A percentile compares a stretch with the other conserved stretches of the same genome.
Conservation (phyloP, 2,888 invertebrate genomes). For the Macaria notata region DNA sequence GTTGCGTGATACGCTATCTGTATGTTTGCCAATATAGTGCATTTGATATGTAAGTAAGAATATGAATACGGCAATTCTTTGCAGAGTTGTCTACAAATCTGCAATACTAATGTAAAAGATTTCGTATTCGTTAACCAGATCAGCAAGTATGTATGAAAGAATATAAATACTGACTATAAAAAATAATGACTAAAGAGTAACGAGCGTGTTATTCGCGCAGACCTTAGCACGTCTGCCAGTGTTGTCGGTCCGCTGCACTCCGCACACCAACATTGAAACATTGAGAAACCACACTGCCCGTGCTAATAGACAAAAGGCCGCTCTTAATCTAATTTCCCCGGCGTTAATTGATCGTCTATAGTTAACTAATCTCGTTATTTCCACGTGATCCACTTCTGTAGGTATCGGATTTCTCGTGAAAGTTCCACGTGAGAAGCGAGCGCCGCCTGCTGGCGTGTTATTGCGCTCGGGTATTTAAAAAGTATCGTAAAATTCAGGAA, state of each 20-base stretch:
- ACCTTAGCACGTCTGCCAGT: constrained; percentile 8
- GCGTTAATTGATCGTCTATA: constrained; percentile 35
- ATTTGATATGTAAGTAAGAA: too few relatives aligned
- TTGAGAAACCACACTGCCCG: constrained; percentile 15
- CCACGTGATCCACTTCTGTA: constrained; percentile 37
- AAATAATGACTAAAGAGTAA: not conserved
- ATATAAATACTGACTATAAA: too few relatives aligned
- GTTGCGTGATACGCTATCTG: constrained; percentile 2
- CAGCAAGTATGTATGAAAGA: too few relatives aligned
- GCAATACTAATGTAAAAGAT: too few relatives aligned
- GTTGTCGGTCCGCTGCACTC: constrained; percentile 18
- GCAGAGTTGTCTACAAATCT: too few relatives aligned
- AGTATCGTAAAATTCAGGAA: constrained; percentile 12
- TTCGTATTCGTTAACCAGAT: too few relatives aligned
- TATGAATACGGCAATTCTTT: too few relatives aligned
- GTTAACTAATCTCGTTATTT: constrained; percentile 45
- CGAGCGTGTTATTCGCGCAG: not conserved
- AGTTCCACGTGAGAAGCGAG: constrained; percentile 22
- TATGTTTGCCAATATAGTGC: too few relatives aligned
- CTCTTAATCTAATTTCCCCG: constrained; percentile 36
- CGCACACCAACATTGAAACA: constrained; percentile 14
- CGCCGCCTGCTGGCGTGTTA: constrained; percentile 3
- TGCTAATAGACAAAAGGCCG: constrained; percentile 14
- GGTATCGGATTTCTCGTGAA: constrained; percentile 29
- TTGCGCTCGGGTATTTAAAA: constrained; percentile 3